Evolutionary conservation across 2,888 invertebrate species (phyloP), one percentile per base, ranked within the genome.

Genomic region (Coelogynopora nodosa): DNA sequence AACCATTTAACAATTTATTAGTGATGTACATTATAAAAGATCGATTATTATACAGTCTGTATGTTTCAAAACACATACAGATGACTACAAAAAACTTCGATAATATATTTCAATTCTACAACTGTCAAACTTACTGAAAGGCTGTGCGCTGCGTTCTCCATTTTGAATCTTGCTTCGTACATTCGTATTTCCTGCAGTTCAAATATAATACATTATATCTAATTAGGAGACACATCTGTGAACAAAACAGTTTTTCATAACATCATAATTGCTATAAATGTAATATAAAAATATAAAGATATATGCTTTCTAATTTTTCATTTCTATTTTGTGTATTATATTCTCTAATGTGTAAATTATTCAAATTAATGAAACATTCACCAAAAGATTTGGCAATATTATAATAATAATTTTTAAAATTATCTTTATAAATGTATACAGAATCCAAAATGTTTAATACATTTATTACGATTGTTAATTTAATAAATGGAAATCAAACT

Each of bases 151-250:
- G 74, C 74, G 23, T 26, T 74, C 23, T 74, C 74, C 74, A 74
- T 74, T 23, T 26, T 13, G 74, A 13, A 23, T 23, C 27, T 5
- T 5, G 23, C 23, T 74, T 90, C 90, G 85, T 90, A 90, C 0
- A 89, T 90, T 87, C 90, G 90, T 23, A 90, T 90, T 90, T 90
- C 90, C 90, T 90, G 88, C 0, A 88, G 18, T 10, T 49, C 18
- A 49, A 49, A 49, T 49, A 13, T 13, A 49, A 49, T 49, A 49
- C 5, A 49, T 18, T 18, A 49, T 49, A 13, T 49, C 5, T 49
- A 18, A 49, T 13, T 49, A 18, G 5, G 49, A 49, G 18, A 49
- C 5, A 49, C 49, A 49, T 13, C 5, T 49, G 18, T 49, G 5
- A 49, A 49, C 5, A 49, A n/a, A n/a, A n/a, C n/a, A n/a, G n/a